Evolutionary conservation across 2,113 vertebrate species (phyloP).

Genomic region (Atrichornis clamosus): DNA sequence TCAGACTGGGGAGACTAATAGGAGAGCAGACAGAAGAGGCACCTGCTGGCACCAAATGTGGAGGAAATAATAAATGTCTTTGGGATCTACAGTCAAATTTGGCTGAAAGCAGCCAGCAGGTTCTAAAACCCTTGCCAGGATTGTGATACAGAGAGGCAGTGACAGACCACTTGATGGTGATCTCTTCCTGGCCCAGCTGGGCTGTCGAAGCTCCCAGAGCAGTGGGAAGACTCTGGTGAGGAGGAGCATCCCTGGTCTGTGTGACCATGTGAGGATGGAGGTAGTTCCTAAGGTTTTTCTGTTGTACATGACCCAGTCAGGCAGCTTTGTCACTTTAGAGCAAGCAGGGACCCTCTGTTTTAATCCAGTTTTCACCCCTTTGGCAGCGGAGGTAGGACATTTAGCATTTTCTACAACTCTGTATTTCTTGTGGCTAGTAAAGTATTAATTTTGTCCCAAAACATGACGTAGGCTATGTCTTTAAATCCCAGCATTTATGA

Average conservation of each 20-base stretch:
- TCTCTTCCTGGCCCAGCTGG: background rate
- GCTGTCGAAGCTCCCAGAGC: background rate
- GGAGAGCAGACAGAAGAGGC: background rate
- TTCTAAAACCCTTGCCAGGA: background rate
- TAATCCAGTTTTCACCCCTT: background rate
- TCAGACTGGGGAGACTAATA: background rate
- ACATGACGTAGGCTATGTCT: background rate
- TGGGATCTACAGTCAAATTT: background rate
- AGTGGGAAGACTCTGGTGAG: background rate
- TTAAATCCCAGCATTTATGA: background rate
- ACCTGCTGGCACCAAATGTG: rapidly evolving
- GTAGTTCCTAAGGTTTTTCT: background rate
- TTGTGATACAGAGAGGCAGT: background rate
- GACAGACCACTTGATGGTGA: background rate
- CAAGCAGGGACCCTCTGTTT: background rate
- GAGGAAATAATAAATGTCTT: background rate
- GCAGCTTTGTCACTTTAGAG: background rate
- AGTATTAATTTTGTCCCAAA: background rate
- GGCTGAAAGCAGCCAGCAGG: background rate
- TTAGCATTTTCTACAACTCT: background rate
- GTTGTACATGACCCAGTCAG: background rate
- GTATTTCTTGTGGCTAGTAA: background rate
- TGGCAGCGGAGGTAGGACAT: background rate
- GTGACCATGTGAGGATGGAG: background rate
- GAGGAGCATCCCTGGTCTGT: background rate